These are phyloP conservation scores for Eupeodes latifasciatus DNA, from an alignment of 2,888 invertebrate species.

Conservation along the genomic window DNA sequence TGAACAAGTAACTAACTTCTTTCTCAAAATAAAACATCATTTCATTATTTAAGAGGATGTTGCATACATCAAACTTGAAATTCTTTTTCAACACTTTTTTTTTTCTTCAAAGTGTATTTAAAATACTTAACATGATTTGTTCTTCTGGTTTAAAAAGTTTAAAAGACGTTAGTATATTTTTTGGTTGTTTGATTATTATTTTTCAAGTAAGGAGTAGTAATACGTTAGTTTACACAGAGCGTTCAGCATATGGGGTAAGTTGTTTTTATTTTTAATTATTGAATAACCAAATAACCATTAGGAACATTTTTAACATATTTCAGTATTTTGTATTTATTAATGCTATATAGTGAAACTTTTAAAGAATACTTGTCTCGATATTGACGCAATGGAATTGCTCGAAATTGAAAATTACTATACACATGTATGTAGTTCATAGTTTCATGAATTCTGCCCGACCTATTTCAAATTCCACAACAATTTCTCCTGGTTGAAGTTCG, in stretches of 20 bases:
- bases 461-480: too few species aligned
- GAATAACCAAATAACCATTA: too few species aligned
- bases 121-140: neutral
- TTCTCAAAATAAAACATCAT: neutral
- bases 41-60: neutral
- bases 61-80: neutral
- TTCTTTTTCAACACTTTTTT: neutral
- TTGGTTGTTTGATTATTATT: neutral
- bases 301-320: too few species aligned
- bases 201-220: neutral
- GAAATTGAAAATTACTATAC: too few species aligned
- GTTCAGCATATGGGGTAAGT: constrained; percentile 60
- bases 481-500: too few species aligned
- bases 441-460: too few species aligned
- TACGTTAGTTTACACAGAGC: constrained; percentile 32
- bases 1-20: neutral
- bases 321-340: too few species aligned
- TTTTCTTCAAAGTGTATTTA: neutral
- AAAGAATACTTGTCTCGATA: too few species aligned
- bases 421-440: too few species aligned
- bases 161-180: neutral
- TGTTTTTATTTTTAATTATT: neutral
- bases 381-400: too few species aligned
- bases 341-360: too few species aligned
- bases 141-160: neutral